Base-by-base conservation (phyloP, 1,140 invertebrate species). In the Trichoplusia ni region DNA sequence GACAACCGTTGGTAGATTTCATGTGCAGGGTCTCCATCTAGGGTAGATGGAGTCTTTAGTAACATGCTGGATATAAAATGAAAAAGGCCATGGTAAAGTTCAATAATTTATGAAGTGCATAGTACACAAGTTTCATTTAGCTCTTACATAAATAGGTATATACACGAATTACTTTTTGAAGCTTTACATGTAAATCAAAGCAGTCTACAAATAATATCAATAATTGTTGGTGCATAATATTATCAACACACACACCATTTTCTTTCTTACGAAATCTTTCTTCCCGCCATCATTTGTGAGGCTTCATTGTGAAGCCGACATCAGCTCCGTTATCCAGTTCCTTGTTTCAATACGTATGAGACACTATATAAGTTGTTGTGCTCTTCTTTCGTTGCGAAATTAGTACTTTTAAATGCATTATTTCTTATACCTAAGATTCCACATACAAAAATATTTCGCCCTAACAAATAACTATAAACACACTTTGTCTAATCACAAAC, bases 91-190 rank as follows among this genome's bases (percentile, higher is more conserved):
- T 29, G 13, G 60, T 75, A 78, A 82, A 82, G 78, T 84, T 86
- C 81, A 86, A 89, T 87, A 87, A 86, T 87, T 86, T 89, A 86
- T 86, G 80, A 83, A 86, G 86, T 89, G 82, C 86, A 84, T 75
- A 83, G 79, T 86, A 87, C 80, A 86, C 80, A 84, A 83, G 79
- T 81, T 82, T 81, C 78, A 81, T 81, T 89, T 84, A 69, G 73
- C 82, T 79, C 79, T 86, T 86, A 81, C 73, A 84, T 82, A 85
- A 84, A 86, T 73, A 81, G 73, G 79, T 87, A 87, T 87, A 89
- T 87, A 86, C 81, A 87, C 65, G 58, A 74, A 79, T 74, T 76
- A 79, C n/a, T 73, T 75, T 77, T 75, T 69, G 70, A 87, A 88
- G 82, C 82, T 75, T 84, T 75, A 75, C 66, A 78, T 78, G 77